Evolutionary conservation across 2,113 vertebrate genomes (phyloP), one percentile per base, ranked within the genome.

Genomic region (Calyptomena viridis): DNA sequence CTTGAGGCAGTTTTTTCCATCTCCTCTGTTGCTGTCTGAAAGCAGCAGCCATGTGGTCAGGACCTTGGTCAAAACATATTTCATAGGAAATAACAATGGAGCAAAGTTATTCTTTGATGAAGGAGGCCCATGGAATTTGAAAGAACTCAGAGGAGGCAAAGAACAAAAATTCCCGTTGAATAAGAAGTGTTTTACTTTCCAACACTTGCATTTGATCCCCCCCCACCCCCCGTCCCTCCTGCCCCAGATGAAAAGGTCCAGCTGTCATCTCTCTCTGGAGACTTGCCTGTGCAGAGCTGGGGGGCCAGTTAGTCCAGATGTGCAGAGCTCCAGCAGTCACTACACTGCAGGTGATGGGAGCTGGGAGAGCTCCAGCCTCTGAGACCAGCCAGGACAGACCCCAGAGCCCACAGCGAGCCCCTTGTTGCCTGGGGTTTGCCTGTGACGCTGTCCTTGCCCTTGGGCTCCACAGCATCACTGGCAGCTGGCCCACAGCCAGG

Each of bases 281-380:
- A 19, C 39, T 42, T 63, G 33, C 24, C 37, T 4, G 3, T 52
- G n/a, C 31, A 3, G 5, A 39, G 50, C 59, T 6, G n/a, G 59
- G 9, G 0, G 31, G 60, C 73, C 11, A 42, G 11, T 28, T 5
- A 4, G 23, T 1, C 18, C 11, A 33, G 31, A 20, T 12, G 7
- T 20, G 28, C 50, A 15, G 81, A 71, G n/a, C 68, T 37, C 37
- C 88, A 49, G 74, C 60, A 31, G 55, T 4, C 42, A 13, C 19
- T 2, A 0, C 0, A 0, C 10, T 3, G 3, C 42, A 50, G 62
- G 13, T 55, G 44, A 8, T 0, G 5, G 49, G 42, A 55, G 7
- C 31, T 25, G 44, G 52, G 31, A 55, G 5, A 59, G 4, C 40
- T 14, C 13, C 3, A 6, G 8, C 27, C 46, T 24, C n/a, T 0